These are phyloP conservation scores for Periophthalmus modestus DNA, from an alignment of 2,113 vertebrate genomes.

Conservation along the genomic window DNA sequence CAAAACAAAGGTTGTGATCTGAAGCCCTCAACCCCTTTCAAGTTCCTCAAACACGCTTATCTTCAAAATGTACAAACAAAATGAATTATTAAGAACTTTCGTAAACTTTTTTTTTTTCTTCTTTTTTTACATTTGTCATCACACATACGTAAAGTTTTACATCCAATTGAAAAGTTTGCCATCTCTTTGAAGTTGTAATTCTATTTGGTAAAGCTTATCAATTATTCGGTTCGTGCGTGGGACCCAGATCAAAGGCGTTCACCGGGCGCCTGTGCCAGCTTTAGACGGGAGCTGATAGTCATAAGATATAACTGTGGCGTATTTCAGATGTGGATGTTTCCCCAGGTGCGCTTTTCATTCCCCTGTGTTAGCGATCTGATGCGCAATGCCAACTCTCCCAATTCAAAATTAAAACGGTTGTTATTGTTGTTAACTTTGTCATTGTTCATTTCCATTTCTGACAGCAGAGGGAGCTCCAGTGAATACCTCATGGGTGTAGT, in stretches of 20 bases:
- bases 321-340: constrained; percentile 26
- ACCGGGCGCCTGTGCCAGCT: constrained; percentile 20
- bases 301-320: constrained; percentile 40
- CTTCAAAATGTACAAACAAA: background rate
- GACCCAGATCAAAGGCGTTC: constrained; percentile 56
- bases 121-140: constrained; percentile 1
- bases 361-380: constrained; percentile 28
- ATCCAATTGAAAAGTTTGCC: constrained; percentile 55
- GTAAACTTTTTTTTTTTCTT: constrained; percentile 23
- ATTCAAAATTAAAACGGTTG: background rate
- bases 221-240: constrained; percentile 26
- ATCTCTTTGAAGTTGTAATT: constrained; percentile 60
- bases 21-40: background rate
- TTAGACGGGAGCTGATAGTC: constrained; percentile 41
- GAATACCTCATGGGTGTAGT: too few relatives aligned
- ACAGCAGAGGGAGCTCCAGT: too few relatives aligned
- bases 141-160: constrained; percentile 46
- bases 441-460: too few relatives aligned
- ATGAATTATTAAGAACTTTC: constrained; percentile 8
- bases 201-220: constrained; percentile 38
- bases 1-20: background rate
- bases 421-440: too few relatives aligned
- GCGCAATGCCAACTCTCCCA: background rate
- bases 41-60: too few relatives aligned
- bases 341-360: constrained; percentile 24